A percentile compares a stretch with the other conserved stretches of the same genome.
These are phyloP conservation scores for Tenrec ecaudatus DNA, from an alignment of 2,113 vertebrate species.

Conservation along the genomic window DNA sequence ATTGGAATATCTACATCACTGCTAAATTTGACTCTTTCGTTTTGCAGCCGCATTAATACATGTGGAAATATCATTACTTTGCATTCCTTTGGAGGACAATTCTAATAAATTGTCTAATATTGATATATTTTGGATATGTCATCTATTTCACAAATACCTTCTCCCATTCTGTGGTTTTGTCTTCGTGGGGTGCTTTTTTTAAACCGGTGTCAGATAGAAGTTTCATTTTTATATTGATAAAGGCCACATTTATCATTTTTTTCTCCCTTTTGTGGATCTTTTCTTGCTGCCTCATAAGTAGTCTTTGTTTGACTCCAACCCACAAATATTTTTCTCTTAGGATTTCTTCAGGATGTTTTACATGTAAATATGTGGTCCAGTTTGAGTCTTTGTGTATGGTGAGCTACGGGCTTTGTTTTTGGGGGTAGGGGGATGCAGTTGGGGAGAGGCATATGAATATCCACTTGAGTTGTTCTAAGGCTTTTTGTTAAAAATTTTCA, in stretches of 20 bases:
- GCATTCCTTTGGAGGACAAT: neutral
- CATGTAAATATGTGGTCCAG: neutral
- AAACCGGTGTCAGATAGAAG: neutral
- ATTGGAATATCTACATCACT: constrained; percentile 1
- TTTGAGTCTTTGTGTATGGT: constrained; percentile 43
- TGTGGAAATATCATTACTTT: neutral
- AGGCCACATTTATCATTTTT: neutral
- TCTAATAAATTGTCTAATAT: neutral
- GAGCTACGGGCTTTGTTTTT: neutral
- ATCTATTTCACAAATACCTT: constrained; percentile 50
- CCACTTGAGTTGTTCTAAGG: neutral
- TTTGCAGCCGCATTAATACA: neutral
- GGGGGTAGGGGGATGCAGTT: neutral
- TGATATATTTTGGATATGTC: neutral
- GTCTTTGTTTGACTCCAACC: neutral
- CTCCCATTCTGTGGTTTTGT: neutral
- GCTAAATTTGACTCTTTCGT: neutral
- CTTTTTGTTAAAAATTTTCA: neutral
- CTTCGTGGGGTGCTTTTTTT: neutral
- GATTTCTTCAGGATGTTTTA: constrained; percentile 27
- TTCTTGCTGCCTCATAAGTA: neutral
- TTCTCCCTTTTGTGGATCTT: neutral
- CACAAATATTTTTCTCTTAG: neutral
- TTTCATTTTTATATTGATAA: neutral
- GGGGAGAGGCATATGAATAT: neutral